These are phyloP conservation scores for Nudaria mundana DNA, from an alignment of 2,888 invertebrate genomes.

Conservation along the genomic window DNA sequence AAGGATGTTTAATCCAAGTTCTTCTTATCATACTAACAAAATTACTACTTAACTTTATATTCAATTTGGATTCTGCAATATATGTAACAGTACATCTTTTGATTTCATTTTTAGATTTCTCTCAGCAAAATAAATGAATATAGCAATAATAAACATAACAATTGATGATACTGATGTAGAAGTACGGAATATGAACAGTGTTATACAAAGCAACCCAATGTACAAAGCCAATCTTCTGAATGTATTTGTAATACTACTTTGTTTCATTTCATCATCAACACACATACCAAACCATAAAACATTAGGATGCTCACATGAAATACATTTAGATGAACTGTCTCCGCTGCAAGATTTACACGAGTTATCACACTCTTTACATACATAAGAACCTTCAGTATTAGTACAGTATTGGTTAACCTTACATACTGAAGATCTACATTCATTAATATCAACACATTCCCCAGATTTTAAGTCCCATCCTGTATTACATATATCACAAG, in stretches of 20 bases:
- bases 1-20: too few species aligned
- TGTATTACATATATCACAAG: constrained; percentile 73
- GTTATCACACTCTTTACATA: constrained; percentile 90
- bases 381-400: constrained; percentile 91
- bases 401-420: constrained; percentile 89
- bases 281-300: constrained; percentile 58
- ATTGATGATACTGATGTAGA: constrained; percentile 45
- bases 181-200: constrained; percentile 42
- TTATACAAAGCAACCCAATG: constrained; percentile 47
- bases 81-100: constrained; percentile 36
- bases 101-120: constrained; percentile 35
- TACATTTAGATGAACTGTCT: constrained; percentile 93
- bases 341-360: constrained; percentile 92
- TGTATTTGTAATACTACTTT: constrained; percentile 42
- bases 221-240: constrained; percentile 48
- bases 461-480: constrained; percentile 89
- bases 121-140: constrained; percentile 56
- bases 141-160: constrained; percentile 41
- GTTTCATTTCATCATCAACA: constrained; percentile 45
- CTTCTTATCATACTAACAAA: too few species aligned
- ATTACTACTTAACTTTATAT: too few species aligned
- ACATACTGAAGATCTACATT: constrained; percentile 84
- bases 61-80: constrained; percentile 2
- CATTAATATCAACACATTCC: constrained; percentile 91
- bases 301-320: constrained; percentile 82